Evolutionary conservation across 2,797 vertebrate species (phyloP).

Genomic region (Eospalax fontanierii): DNA sequence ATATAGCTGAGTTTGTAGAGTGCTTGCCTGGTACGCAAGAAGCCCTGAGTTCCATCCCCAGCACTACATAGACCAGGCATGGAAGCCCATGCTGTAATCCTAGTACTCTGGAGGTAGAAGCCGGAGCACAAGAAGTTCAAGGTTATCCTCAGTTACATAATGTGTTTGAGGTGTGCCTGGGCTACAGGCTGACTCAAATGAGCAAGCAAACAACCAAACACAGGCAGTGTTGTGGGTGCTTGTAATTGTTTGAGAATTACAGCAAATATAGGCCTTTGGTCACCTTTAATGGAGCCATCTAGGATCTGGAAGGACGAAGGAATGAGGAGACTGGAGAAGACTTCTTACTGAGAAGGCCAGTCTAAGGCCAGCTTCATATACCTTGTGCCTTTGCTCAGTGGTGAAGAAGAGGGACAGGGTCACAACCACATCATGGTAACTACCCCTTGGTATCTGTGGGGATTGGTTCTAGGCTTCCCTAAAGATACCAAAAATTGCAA

Average conservation of each 20-base stretch:
- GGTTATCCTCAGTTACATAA: not conserved
- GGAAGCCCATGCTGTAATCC: not conserved
- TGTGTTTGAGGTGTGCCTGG: not conserved
- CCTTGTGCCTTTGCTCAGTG: no score
- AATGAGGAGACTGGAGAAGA: not conserved
- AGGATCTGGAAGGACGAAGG: accelerated
- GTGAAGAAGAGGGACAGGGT: not conserved
- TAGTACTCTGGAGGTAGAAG: not conserved
- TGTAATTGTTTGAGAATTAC: accelerated
- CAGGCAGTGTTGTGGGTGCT: not conserved
- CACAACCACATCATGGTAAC: not conserved
- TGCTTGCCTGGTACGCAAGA: not conserved
- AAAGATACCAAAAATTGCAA: not conserved
- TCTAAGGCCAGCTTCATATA: not conserved
- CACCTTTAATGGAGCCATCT: not conserved
- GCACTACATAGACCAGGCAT: not conserved
- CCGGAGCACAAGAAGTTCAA: not conserved
- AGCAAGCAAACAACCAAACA: not conserved
- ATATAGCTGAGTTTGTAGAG: not conserved
- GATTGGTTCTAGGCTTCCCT: not conserved
- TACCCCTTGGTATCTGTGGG: not conserved
- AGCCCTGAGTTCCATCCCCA: not conserved
- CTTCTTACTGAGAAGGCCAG: not conserved
- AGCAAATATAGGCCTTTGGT: not conserved
- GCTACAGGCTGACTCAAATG: not conserved